Evolutionary conservation across 2,888 invertebrate species (phyloP), one percentile per base, ranked within the genome.

Genomic region (Neoascia interrupta): DNA sequence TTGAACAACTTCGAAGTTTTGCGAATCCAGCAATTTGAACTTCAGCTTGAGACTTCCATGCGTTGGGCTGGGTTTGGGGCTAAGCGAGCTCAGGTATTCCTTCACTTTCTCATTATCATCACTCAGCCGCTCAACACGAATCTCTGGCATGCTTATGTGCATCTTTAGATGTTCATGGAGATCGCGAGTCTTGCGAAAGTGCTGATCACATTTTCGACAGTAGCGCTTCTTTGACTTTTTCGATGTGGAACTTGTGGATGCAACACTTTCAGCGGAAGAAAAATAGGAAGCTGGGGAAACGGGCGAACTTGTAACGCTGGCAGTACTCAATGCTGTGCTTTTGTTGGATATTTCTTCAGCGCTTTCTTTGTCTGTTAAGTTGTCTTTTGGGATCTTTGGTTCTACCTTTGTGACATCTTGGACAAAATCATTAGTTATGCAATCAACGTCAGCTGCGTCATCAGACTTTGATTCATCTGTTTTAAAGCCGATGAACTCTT

Each of bases 1-100:
- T 0, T 82, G 43, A 37, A 83, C 81, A 5, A 83, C 83, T 72
- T 83, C 81, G 15, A 82, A 82, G 49, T 82, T 81, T 69, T 84
- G 82, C 8, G 82, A 64, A 4, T 74, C 74, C 5, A 82, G 60
- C 3, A 82, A 43, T 74, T 84, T 84, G 4, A 84, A 64, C 61
- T 82, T 83, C n/a, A 84, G 23, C 37, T 82, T 84, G 2, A 84
- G 81, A 45, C 81, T 61, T 1, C 81, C 81, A 43, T 79, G 73
- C 0, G 36, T 61, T 21, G 73, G 43, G 3, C 61, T 73, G 8
- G 49, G 43, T 26, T 79, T 79, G 3, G 41, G 28, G 31, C 39
- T 70, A 5, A 49, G 1, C 5, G 39, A 51, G 6, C 56, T 36
- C 0, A 79, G 23, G 31, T 74, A 81, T 56, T 81, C 82, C 28